Evolutionary conservation across 2,888 invertebrate species (phyloP), one percentile per base, ranked within the genome.

Genomic region (Tanypteryx hageni): DNA sequence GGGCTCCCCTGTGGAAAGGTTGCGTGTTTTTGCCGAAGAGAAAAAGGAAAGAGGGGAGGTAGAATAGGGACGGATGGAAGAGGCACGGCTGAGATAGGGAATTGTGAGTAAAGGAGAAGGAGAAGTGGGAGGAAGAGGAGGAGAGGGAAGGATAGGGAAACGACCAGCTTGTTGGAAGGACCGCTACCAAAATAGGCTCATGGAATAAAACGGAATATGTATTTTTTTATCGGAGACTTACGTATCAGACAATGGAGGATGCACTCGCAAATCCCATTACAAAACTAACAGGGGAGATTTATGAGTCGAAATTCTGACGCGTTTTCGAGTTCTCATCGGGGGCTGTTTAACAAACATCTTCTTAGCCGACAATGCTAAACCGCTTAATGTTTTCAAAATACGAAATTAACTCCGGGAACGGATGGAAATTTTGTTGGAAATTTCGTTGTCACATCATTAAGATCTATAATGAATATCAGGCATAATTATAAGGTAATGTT

Each of bases 1-100:
- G 44, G 44, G 5, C 44, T 44, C 44, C 44, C 44, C 44, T 44
- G 44, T 44, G 5, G 44, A 44, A 44, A 44, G 44, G 44, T 76
- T 76, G 76, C 76, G 76, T 76, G 76, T 76, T 76, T 76, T 76
- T 76, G 76, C 76, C 76, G 22, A 76, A 76, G 76, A 76, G 76
- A 8, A 76, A 27, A 27, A 76, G 27, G 76, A 27, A 27, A 7
- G n/a, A 22, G 22, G 68, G 68, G 22, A 76, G 76, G 76, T 44
- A 44, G 44, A 44, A 27, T 76, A 76, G 27, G 76, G 27, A 76
- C 13, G 76, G 22, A 27, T 27, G 27, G 76, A 22, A 76, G 76
- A 76, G 11, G 76, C 9, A n/a, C n/a, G n/a, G n/a, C n/a, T n/a
- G n/a, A n/a, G 22, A 76, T 22, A 27, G 27, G 76, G 27, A 76